Conservation (phyloP, 2,113 vertebrate species). For the Colius striatus region DNA sequence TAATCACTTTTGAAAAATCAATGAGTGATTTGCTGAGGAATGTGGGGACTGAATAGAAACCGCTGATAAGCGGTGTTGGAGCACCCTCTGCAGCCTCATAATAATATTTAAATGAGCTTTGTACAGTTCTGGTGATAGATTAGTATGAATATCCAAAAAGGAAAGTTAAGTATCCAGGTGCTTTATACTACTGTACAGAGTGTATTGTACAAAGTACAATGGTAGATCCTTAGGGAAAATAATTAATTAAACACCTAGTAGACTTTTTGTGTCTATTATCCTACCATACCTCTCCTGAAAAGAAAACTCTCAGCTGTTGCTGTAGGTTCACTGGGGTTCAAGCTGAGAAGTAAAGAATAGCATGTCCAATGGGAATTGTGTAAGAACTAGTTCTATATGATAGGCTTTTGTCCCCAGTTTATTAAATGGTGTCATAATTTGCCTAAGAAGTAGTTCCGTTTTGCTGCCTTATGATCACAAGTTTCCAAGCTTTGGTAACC, state of each 20-base stretch:
- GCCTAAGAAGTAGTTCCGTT: neutral
- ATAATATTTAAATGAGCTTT: slow-evolving; percentile 56
- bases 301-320: neutral
- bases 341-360: neutral
- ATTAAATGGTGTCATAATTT: too few species aligned
- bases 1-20: neutral
- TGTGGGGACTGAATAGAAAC: neutral
- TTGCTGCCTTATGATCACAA: neutral
- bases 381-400: neutral
- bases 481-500: neutral
- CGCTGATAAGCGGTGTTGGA: neutral
- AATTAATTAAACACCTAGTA: neutral
- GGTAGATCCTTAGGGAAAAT: neutral
- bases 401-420: neutral
- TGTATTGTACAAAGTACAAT: neutral
- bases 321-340: neutral
- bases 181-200: neutral
- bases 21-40: neutral
- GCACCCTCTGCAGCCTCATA: slow-evolving; percentile 56
- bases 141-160: neutral
- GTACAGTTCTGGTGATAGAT: neutral
- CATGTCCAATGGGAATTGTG: neutral
- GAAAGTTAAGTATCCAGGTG: neutral
- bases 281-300: neutral
- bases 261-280: neutral